A percentile compares a stretch with the other conserved stretches of the same genome.
Conservation (phyloP, 2,888 invertebrate genomes). For the Schizaphis graminum region DNA sequence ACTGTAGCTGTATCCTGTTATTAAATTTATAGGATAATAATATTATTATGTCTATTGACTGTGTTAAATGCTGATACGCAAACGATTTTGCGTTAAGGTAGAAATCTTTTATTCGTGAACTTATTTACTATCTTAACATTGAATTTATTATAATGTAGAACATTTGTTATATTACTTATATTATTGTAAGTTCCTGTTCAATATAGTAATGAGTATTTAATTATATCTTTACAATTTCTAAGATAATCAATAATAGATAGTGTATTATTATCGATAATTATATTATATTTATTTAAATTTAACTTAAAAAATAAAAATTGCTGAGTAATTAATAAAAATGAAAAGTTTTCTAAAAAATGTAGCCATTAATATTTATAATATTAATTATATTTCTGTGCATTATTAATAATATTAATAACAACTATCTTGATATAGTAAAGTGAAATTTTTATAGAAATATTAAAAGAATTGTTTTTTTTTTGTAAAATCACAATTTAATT, state of each 20-base stretch:
- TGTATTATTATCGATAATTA: background rate
- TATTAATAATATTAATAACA: background rate
- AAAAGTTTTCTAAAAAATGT: background rate
- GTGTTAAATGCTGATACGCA: background rate
- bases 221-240: background rate
- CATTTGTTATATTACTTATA: background rate
- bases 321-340: background rate
- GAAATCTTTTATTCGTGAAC: background rate
- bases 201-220: background rate
- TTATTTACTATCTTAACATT: background rate
- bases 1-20: background rate
- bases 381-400: background rate
- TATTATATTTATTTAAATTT: background rate
- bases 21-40: background rate
- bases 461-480: background rate
- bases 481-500: background rate
- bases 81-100: background rate
- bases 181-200: background rate
- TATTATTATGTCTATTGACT: constrained; percentile 9
- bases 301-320: background rate
- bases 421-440: too few relatives aligned
- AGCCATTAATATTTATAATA: too few relatives aligned
- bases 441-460: too few relatives aligned
- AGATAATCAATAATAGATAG: background rate
- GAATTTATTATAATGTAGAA: background rate